A percentile compares a stretch with the other conserved stretches of the same genome.
phyloP scores from a whole-genome alignment of 1,140 invertebrate species.

The Lucilia cuprina region DNA sequence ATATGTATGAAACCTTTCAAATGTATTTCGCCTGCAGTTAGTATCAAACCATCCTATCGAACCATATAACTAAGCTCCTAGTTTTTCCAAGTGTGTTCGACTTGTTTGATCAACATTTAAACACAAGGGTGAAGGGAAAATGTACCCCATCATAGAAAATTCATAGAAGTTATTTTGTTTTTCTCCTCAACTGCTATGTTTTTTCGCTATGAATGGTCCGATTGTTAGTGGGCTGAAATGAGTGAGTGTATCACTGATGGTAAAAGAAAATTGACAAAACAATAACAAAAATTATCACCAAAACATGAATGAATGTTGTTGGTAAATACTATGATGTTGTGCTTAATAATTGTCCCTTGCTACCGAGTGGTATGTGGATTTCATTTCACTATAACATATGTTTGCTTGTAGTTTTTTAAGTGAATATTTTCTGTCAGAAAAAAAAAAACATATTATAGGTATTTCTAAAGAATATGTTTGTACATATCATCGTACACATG shows the following conservation, averaged over 20 bases:
- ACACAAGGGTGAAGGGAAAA: not conserved
- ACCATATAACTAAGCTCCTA: too few relatives aligned
- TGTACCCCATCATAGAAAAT: not conserved
- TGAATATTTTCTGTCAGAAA: not conserved
- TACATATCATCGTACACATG: too few relatives aligned
- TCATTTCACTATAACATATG: not conserved
- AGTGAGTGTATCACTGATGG: not conserved
- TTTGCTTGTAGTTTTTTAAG: not conserved
- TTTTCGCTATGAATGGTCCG: not conserved
- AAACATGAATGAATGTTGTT: not conserved
- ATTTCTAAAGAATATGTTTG: too few relatives aligned
- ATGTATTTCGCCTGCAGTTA: too few relatives aligned
- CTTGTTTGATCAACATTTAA: not conserved
- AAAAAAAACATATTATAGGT: not conserved
- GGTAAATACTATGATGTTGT: not conserved
- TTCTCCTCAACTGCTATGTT: not conserved
- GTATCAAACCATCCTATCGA: too few relatives aligned
- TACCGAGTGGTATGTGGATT: conserved; percentile 3
- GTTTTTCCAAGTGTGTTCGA: not conserved
- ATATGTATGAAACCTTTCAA: too few relatives aligned
- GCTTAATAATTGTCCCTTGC: not conserved
- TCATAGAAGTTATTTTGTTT: not conserved
- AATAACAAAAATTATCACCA: too few relatives aligned
- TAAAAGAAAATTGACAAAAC: too few relatives aligned
- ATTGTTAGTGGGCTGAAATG: not conserved